These are phyloP conservation scores for Seira ritae DNA, from an alignment of 2,888 invertebrate species.

Conservation along the genomic window DNA sequence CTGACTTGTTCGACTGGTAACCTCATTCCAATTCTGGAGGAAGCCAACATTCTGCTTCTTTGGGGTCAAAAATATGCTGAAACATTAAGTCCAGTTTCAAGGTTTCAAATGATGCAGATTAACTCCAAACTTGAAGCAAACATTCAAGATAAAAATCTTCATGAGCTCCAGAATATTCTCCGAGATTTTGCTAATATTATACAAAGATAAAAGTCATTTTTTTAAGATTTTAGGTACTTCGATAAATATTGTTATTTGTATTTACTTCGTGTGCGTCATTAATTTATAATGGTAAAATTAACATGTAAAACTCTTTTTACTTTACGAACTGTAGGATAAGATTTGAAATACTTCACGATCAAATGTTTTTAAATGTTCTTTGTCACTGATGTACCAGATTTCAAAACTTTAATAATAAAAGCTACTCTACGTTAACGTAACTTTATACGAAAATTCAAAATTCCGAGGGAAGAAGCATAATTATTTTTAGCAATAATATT, in stretches of 20 bases:
- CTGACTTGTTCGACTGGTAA: constrained; percentile 73
- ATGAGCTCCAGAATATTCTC: constrained; percentile 72
- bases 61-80: constrained; percentile 73
- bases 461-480: too few species aligned
- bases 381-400: constrained; percentile 60
- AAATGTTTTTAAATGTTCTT: constrained; percentile 51
- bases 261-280: not conserved
- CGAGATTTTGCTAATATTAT: constrained; percentile 73
- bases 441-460: too few species aligned
- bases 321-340: constrained; percentile 12
- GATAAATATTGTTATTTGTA: not conserved
- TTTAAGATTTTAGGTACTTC: constrained; percentile 32
- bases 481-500: too few species aligned
- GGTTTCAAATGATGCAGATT: constrained; percentile 73
- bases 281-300: not conserved
- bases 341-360: not conserved
- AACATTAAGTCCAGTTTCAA: constrained; percentile 70
- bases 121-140: constrained; percentile 72
- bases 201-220: constrained; percentile 71
- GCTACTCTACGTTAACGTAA: not conserved
- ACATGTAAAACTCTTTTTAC: constrained; percentile 36
- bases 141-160: constrained; percentile 72
- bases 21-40: constrained; percentile 73
- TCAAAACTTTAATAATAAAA: constrained; percentile 46
- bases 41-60: constrained; percentile 71